These are phyloP conservation scores for Uloborus plumipes DNA, from an alignment of 2,888 invertebrate species.

Conservation along the genomic window DNA sequence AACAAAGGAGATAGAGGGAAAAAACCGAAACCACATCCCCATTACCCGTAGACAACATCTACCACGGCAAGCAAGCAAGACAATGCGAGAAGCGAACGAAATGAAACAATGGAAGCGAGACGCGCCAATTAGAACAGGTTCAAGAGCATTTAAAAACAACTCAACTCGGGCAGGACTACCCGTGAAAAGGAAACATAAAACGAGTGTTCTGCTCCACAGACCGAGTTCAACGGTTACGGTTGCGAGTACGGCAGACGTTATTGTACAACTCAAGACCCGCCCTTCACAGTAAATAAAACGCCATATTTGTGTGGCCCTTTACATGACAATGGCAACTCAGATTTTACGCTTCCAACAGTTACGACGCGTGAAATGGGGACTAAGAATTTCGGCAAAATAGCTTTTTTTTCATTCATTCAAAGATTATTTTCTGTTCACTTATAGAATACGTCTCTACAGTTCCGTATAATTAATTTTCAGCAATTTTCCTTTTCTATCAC, in stretches of 20 bases:
- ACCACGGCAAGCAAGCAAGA: neutral
- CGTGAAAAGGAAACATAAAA: constrained; percentile 16
- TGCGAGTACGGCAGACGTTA: constrained; percentile 7
- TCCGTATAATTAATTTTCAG: too few relatives aligned
- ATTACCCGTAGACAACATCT: too few relatives aligned
- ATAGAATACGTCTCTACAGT: too few relatives aligned
- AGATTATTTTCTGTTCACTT: too few relatives aligned
- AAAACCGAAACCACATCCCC: neutral
- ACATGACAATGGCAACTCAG: too few relatives aligned
- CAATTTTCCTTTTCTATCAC: too few relatives aligned
- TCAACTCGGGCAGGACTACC: neutral
- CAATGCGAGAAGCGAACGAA: constrained; percentile 1
- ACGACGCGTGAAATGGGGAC: too few relatives aligned
- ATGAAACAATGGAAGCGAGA: constrained; percentile 17
- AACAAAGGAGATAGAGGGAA: too few relatives aligned
- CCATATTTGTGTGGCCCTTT: too few relatives aligned
- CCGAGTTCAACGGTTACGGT: constrained; percentile 47
- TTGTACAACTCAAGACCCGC: neutral
- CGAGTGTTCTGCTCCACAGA: constrained; percentile 39
- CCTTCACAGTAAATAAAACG: neutral
- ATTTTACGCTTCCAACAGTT: too few relatives aligned
- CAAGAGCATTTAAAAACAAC: constrained; percentile 17
- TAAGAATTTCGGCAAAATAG: too few relatives aligned
- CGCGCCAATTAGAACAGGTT: constrained; percentile 46
- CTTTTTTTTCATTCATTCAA: too few relatives aligned